These are phyloP conservation scores for Rhegmatorhina hoffmannsi DNA, from an alignment of 2,113 vertebrate genomes.

Conservation along the genomic window DNA sequence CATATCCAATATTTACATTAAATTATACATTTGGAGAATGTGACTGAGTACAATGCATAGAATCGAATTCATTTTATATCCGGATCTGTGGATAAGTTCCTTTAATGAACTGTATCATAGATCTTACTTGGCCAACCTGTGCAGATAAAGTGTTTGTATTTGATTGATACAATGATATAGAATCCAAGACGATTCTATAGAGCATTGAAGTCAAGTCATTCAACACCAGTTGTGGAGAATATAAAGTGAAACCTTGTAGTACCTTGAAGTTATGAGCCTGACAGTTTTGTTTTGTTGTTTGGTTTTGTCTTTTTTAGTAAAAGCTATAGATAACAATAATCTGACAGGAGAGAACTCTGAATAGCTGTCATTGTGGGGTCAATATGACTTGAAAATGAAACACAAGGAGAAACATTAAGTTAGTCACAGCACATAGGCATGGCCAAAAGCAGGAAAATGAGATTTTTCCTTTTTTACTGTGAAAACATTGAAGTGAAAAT, in stretches of 20 bases:
- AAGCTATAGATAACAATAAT: not conserved
- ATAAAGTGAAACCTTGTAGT: not conserved
- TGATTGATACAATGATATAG: not conserved
- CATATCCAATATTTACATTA: not conserved
- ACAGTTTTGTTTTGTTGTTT: not conserved
- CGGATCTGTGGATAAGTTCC: not conserved
- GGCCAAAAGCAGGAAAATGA: not conserved
- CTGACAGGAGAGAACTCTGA: not conserved
- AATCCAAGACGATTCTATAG: not conserved
- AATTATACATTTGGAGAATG: not conserved
- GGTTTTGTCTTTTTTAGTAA: not conserved
- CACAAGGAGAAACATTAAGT: not conserved
- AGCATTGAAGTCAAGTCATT: not conserved
- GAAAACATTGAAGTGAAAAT: not conserved
- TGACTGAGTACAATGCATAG: not conserved
- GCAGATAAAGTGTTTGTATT: not conserved
- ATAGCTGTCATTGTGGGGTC: not conserved
- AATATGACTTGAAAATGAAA: not conserved
- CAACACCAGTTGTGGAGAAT: not conserved
- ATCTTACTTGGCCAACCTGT: not conserved
- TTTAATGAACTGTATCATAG: not conserved
- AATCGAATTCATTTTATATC: not conserved
- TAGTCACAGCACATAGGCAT: not conserved
- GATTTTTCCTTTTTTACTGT: not conserved
- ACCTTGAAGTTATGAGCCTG: not conserved